phyloP scores from a whole-genome alignment of 2,113 vertebrate species.

The Rhabdornis inornatus region DNA sequence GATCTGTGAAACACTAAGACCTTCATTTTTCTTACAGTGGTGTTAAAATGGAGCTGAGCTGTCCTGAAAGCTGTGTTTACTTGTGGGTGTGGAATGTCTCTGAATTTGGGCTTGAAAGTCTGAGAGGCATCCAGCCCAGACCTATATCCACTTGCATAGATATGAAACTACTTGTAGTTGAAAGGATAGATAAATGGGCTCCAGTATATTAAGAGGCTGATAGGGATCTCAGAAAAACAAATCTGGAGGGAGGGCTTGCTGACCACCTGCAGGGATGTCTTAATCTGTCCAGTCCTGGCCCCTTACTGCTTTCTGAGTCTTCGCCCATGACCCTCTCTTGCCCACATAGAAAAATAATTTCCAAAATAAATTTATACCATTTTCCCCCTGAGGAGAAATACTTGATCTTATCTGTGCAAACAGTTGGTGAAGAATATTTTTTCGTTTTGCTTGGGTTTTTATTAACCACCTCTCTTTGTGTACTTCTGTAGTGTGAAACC shows the following conservation, averaged over 20 bases:
- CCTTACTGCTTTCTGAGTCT: neutral
- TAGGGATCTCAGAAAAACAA: neutral
- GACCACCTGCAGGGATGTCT: neutral
- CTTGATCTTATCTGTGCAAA: neutral
- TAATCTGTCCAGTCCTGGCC: neutral
- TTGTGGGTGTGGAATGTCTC: neutral
- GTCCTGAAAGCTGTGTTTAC: neutral
- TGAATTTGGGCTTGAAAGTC: neutral
- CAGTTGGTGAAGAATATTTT: neutral
- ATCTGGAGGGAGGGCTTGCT: neutral
- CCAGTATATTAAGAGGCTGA: neutral
- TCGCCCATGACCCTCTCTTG: neutral
- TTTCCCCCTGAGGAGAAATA: neutral
- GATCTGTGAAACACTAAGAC: neutral
- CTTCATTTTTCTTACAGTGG: neutral
- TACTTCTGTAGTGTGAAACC: conserved; percentile 86
- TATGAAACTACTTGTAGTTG: neutral
- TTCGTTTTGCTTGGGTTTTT: neutral
- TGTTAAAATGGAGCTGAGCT: neutral
- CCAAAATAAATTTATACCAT: neutral
- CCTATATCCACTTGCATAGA: neutral
- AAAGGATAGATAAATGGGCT: neutral
- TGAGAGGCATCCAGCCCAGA: neutral
- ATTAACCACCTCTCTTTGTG: neutral
- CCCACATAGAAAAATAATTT: neutral